phyloP scores from a whole-genome alignment of 2,113 vertebrate genomes.

The Oreotrochilus melanogaster region DNA sequence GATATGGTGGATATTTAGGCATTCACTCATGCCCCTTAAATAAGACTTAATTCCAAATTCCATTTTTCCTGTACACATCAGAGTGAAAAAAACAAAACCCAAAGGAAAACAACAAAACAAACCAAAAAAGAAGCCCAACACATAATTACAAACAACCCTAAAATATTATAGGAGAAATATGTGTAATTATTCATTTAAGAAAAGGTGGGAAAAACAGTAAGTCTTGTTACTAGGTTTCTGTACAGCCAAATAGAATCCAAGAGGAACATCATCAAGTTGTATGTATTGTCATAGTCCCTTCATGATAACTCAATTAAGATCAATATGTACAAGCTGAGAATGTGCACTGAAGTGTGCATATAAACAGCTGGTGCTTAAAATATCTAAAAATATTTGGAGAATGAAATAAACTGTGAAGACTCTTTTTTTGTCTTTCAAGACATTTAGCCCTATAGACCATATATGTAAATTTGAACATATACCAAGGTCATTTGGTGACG shows the following conservation, averaged over 20 bases:
- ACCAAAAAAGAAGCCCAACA: too few species aligned
- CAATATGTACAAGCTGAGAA: background rate
- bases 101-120: too few species aligned
- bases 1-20: background rate
- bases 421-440: background rate
- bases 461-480: background rate
- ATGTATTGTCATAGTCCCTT: background rate
- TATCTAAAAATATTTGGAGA: background rate
- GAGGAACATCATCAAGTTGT: background rate
- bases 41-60: background rate
- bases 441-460: background rate
- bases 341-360: background rate
- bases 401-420: background rate
- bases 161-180: background rate
- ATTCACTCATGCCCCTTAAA: background rate
- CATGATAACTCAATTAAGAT: background rate
- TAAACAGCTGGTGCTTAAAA: background rate
- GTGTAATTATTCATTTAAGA: background rate
- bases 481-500: background rate
- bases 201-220: background rate
- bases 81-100: background rate
- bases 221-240: background rate
- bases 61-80: background rate
- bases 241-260: background rate
- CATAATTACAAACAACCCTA: background rate